These are phyloP conservation scores for Schlechtendalia chinensis DNA, from an alignment of 1,140 invertebrate species.

Conservation along the genomic window DNA sequence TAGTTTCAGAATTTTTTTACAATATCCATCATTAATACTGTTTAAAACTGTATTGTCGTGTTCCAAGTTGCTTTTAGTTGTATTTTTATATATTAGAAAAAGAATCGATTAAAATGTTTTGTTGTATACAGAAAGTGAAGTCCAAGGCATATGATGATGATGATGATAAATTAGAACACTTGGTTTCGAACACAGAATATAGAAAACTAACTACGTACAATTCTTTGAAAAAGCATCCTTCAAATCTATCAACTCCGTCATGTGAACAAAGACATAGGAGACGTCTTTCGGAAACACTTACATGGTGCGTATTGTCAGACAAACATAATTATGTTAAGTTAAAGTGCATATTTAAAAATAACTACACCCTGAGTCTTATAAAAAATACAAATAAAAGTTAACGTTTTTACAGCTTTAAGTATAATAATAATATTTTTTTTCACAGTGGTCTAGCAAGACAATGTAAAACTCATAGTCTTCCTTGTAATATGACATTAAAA, in stretches of 20 bases:
- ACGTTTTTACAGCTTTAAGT: not conserved
- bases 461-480: constrained; percentile 53
- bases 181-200: constrained; percentile 41
- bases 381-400: not conserved
- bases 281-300: constrained; percentile 41
- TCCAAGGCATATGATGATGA: constrained; percentile 18
- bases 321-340: not conserved
- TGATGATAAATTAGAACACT: constrained; percentile 32
- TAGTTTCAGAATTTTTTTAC: not conserved
- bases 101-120: constrained; percentile 6
- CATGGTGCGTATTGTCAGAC: constrained; percentile 19
- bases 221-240: constrained; percentile 28
- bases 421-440: not conserved
- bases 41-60: not conserved
- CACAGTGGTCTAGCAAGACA: constrained; percentile 45
- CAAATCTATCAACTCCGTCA: constrained; percentile 27
- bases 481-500: constrained; percentile 51
- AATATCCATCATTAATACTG: not conserved
- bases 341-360: not conserved
- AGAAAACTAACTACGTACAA: constrained; percentile 42
- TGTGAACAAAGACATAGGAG: constrained; percentile 38
- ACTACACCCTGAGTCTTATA: too few species aligned
- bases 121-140: constrained; percentile 43
- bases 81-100: not conserved
- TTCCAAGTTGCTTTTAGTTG: not conserved